Percentiles rank a stretch among this genome's conserved stretches.
Evolutionary conservation across 2,797 vertebrate genomes (phyloP).

Genomic region (Sebastes vulpes): DNA sequence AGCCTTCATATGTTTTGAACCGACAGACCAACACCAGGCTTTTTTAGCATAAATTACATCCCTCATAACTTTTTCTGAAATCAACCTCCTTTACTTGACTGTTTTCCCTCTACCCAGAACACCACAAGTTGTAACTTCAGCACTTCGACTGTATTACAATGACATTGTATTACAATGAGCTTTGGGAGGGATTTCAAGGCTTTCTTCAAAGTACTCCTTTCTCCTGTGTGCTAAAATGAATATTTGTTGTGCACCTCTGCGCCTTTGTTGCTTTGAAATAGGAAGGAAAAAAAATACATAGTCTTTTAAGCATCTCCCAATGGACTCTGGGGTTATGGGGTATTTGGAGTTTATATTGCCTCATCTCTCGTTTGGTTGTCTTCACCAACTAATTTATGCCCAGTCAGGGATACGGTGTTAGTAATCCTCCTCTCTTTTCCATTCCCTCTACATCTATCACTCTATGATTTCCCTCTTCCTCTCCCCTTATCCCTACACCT

Average conservation of each 20-base stretch:
- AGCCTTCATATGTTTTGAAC: not conserved
- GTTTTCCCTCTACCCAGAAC: not conserved
- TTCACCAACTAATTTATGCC: constrained; percentile 59
- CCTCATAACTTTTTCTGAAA: not conserved
- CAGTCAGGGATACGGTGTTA: constrained; percentile 44
- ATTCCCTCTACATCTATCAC: constrained; percentile 21
- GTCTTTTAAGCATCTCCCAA: constrained; percentile 35
- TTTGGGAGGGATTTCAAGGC: constrained; percentile 9
- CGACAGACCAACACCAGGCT: not conserved
- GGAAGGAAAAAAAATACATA: not conserved
- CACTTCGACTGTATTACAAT: not conserved
- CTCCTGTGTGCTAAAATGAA: constrained; percentile 38
- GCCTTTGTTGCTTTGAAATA: constrained; percentile 35
- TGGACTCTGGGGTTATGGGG: constrained; percentile 35
- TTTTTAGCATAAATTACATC: not conserved
- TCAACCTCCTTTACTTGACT: not conserved
- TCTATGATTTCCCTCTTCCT: not conserved
- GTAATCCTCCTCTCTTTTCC: constrained; percentile 34
- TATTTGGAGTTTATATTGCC: constrained; percentile 58
- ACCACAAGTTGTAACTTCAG: not conserved
- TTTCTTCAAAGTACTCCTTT: constrained; percentile 22
- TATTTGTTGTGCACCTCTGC: constrained; percentile 20
- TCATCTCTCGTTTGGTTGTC: constrained; percentile 35
- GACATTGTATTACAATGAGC: not conserved
- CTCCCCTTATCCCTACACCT: not conserved